Evolutionary conservation across 2,113 vertebrate species (phyloP), one percentile per base, ranked within the genome.

Genomic region (Engraulis encrasicolus): DNA sequence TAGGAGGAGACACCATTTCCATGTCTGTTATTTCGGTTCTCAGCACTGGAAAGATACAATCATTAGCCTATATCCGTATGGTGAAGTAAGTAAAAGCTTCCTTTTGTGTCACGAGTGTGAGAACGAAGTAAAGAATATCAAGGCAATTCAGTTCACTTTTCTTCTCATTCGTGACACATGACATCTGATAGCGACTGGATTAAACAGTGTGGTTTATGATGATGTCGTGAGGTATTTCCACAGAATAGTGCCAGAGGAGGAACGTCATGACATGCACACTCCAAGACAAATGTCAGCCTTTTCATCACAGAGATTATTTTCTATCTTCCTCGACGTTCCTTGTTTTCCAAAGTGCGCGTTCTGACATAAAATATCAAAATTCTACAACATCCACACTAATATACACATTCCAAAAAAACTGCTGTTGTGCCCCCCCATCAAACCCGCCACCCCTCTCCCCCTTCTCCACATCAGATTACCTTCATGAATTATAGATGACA

Each of bases 341-440:
- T 74, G 31, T 17, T 34, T 71, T 71, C 17, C 31, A 23, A 36
- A 74, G 31, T 34, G 66, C 34, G 50, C 19, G 27, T 80, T 36
- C 50, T 81, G 9, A 54, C 54, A 81, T 52, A 50, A 81, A 81
- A 81, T 81, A 19, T 74, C 66, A 74, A 74, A 23, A 74, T 34
- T 74, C 66, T 34, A 74, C 27, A 74, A 34, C 66, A 74, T 74
- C 34, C 66, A 34, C 66, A 34, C 66, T 74, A 31, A 74, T 74
- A 74, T 74, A 74, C 66, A 74, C 66, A 74, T 74, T 74, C 58
- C 58, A 66, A 66, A 66, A n/a, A 66, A 66, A 66, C 11, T 15
- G 11, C 27, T 34, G 58, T 66, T 66, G 58, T 71, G n/a, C n/a
- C n/a, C n/a, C n/a, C n/a, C n/a, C n/a, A n/a, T n/a, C n/a, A n/a